Base-by-base conservation (phyloP, 2,888 invertebrate genomes). In the Nudaria mundana region DNA sequence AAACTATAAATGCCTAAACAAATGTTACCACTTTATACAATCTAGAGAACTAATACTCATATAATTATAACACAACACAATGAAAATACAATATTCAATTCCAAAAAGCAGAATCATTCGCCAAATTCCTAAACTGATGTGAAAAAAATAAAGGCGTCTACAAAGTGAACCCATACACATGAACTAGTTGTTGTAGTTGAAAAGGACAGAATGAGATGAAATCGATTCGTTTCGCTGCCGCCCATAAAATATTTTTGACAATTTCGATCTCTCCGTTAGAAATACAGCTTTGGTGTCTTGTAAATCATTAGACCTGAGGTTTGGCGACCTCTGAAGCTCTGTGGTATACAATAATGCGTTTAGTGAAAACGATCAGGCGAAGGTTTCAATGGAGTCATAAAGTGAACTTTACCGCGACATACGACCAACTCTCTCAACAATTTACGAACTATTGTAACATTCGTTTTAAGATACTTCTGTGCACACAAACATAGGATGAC, bases 161-260 rank as follows among this genome's bases (percentile, higher is more conserved):
- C n/a, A 5, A 30, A 34, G 34, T 43, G 40, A 38, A 48, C 1
- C 45, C 47, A 30, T 7, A 26, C 16, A 24, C 20, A 32, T 10
- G 5, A 41, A 51, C 42, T 57, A 56, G 57, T 64, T n/a, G n/a
- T n/a, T n/a, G n/a, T n/a, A n/a, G n/a, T n/a, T n/a, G 44, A 53
- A 53, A 45, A 57, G 53, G 50, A 74, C 75, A 69, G 70, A 77
- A 82, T 73, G 74, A 74, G 71, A 81, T 77, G 72, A 76, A 81
- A 78, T 71, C 77, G 79, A 85, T 86, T 85, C 77, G 85, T 52
- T 76, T 69, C 71, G 65, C 68, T 63, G 65, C 56, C 58, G 56
- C 60, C 63, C 81, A 76, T 87, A 84, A 86, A 82, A 72, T 77
- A 84, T 82, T 81, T 71, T 82, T 75, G 83, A 73, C 79, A 82